Percentiles rank a stretch among this genome's conserved stretches.
Evolutionary conservation across 1,140 invertebrate genomes (phyloP).

Genomic region (Pygmarrhopalites habei): DNA sequence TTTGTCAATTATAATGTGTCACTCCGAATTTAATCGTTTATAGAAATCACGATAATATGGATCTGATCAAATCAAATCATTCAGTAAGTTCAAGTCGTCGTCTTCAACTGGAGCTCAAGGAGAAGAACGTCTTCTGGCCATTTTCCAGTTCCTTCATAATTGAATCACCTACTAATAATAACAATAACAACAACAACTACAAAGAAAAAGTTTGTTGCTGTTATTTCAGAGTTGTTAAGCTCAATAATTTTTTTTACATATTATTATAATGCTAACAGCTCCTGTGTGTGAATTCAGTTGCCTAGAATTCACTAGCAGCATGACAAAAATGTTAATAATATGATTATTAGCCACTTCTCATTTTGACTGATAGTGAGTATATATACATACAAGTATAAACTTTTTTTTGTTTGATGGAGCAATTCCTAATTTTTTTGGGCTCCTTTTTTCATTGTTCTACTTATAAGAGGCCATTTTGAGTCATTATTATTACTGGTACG

Average conservation of each 20-base stretch:
- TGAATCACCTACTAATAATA: background rate
- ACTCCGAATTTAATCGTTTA: background rate
- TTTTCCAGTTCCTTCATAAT: background rate
- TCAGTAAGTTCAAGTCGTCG: too few relatives aligned
- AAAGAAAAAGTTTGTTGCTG: background rate
- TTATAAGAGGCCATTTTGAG: too few relatives aligned
- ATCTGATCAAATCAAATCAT: too few relatives aligned
- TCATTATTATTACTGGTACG: too few relatives aligned
- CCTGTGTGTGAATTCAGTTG: background rate
- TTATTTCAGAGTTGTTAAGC: too few relatives aligned
- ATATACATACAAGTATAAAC: too few relatives aligned
- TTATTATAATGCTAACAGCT: too few relatives aligned
- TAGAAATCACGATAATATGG: background rate
- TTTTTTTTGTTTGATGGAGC: too few relatives aligned
- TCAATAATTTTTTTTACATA: too few relatives aligned
- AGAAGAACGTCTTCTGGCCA: background rate
- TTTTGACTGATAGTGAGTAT: background rate
- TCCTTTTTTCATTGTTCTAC: too few relatives aligned
- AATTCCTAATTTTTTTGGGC: too few relatives aligned
- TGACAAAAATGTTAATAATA: background rate
- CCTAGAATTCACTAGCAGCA: background rate
- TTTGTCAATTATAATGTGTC: background rate
- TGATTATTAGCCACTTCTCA: background rate
- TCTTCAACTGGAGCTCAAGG: background rate
- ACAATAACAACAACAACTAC: too few relatives aligned